Evolutionary conservation across 1,140 invertebrate genomes (phyloP).

Genomic region (Aporrectodea caliginosa): DNA sequence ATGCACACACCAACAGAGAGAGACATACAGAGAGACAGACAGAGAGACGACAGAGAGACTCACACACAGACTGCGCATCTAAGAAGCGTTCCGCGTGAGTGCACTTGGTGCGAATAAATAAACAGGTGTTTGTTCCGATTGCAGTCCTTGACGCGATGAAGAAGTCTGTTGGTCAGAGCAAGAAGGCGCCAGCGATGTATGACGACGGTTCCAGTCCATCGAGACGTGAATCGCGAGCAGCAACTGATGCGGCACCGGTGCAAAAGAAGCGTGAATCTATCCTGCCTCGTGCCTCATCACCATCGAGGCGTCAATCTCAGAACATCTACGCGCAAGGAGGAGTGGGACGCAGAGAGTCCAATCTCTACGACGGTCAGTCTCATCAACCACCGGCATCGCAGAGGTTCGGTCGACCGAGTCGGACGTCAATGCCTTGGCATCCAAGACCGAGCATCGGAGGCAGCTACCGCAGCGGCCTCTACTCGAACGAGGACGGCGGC

Average conservation of each 20-base stretch:
- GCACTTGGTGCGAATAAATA: background rate
- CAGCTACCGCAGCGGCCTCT: background rate
- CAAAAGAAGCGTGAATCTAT: too few species aligned
- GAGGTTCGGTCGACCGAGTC: too few species aligned
- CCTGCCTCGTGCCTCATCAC: too few species aligned
- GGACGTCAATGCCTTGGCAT: background rate
- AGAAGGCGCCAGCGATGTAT: too few species aligned
- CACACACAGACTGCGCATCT: background rate
- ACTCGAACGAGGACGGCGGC: background rate
- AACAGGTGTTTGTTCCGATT: background rate
- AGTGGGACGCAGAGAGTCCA: too few species aligned
- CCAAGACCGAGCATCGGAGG: background rate
- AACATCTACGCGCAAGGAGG: too few species aligned
- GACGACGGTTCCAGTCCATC: too few species aligned
- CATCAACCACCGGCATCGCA: too few species aligned
- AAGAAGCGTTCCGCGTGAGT: background rate
- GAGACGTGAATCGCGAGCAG: background rate
- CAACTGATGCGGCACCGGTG: background rate
- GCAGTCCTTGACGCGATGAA: background rate
- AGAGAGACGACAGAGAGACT: background rate
- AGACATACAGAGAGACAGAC: background rate
- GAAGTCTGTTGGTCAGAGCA: too few species aligned
- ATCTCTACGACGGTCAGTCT: too few species aligned
- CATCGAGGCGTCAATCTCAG: too few species aligned
- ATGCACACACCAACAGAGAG: background rate